A percentile compares a stretch with the other conserved stretches of the same genome.
Conservation (phyloP, 2,888 invertebrate species). For the Leptarthrus brevirostris region DNA sequence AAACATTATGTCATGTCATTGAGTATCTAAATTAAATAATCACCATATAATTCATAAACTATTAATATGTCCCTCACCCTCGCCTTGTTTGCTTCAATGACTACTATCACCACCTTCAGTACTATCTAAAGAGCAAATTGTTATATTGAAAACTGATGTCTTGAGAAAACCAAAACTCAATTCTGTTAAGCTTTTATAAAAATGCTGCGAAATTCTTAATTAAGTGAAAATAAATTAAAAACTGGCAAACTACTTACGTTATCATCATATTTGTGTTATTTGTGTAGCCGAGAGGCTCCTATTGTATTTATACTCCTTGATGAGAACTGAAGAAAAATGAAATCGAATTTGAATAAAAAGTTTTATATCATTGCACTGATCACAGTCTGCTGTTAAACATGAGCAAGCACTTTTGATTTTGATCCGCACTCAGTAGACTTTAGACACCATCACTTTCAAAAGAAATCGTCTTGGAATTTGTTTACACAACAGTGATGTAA, state of each 20-base stretch:
- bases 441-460: slow-evolving; percentile 1
- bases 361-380: slow-evolving; percentile 2
- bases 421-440: not conserved
- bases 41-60: no score
- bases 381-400: slow-evolving; percentile 13
- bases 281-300: not conserved
- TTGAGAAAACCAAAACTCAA: no score
- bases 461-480: slow-evolving; percentile 6
- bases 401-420: slow-evolving; percentile 7
- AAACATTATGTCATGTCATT: no score
- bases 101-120: no score
- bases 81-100: no score
- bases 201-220: no score
- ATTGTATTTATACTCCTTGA: not conserved
- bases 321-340: slow-evolving; percentile 22
- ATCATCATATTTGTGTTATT: slow-evolving; percentile 33
- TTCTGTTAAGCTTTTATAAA: no score
- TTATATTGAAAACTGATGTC: no score
- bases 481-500: slow-evolving; percentile 35
- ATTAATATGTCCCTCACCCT: no score
- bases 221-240: no score
- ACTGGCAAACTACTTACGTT: slow-evolving; percentile 41
- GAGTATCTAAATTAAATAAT: no score
- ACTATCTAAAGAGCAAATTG: no score
- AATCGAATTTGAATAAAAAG: slow-evolving; percentile 4